These are phyloP conservation scores for Oophaga pumilio DNA, from an alignment of 2,113 vertebrate genomes.

Conservation along the genomic window DNA sequence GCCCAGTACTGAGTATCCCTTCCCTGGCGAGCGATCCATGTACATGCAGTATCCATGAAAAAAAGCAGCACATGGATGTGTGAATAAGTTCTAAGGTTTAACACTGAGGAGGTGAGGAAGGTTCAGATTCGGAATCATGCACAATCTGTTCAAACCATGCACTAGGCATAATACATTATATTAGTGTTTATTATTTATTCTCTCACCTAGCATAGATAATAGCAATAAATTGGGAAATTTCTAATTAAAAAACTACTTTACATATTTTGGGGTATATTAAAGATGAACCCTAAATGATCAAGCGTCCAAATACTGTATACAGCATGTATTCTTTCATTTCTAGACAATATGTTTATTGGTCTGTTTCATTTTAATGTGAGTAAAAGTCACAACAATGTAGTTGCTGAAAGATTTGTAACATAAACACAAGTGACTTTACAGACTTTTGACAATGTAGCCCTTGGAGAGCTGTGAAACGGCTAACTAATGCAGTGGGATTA, in stretches of 20 bases:
- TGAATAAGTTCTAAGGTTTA: no score
- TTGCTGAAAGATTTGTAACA: slow-evolving; percentile 18
- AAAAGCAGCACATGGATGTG: no score
- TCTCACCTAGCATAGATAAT: background rate
- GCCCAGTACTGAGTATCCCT: no score
- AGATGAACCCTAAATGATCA: background rate
- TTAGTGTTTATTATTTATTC: background rate
- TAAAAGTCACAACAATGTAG: slow-evolving; percentile 11
- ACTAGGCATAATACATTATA: background rate
- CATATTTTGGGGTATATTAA: background rate
- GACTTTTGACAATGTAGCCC: slow-evolving; percentile 32
- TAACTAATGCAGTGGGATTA: slow-evolving; percentile 42
- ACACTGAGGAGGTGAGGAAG: no score
- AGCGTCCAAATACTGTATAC: background rate
- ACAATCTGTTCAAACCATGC: background rate
- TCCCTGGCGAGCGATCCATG: no score
- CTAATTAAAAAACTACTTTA: background rate
- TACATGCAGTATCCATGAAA: no score
- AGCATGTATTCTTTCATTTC: background rate
- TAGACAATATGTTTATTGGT: background rate
- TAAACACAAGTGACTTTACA: slow-evolving; percentile 43
- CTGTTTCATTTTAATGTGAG: background rate
- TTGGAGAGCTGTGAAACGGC: slow-evolving; percentile 31
- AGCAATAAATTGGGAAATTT: background rate
- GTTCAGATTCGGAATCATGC: no score